Evolutionary conservation across 2,888 invertebrate genomes (phyloP).

Genomic region (Clistopyga incitator): DNA sequence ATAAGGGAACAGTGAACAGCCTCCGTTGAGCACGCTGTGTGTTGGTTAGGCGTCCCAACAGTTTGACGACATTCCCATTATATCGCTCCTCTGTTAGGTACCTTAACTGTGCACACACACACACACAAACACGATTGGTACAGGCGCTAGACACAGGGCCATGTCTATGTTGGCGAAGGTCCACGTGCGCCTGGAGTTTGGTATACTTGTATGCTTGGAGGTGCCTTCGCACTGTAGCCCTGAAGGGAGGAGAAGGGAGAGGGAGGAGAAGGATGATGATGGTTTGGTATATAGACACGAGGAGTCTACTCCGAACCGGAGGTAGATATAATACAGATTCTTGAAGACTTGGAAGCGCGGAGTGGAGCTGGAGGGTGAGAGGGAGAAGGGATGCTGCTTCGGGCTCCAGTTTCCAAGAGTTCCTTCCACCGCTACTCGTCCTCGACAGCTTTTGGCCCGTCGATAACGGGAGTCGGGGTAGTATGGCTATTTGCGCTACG

Average conservation of each 20-base stretch:
- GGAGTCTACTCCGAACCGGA: slow-evolving; percentile 19
- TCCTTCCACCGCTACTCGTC: slow-evolving; percentile 8
- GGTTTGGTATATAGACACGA: slow-evolving; percentile 13
- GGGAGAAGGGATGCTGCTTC: slow-evolving; percentile 27
- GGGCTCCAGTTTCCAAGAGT: slow-evolving; percentile 43
- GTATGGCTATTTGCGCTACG: slow-evolving; percentile 75
- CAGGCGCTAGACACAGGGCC: slow-evolving; percentile 7
- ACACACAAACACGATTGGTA: slow-evolving; percentile 3
- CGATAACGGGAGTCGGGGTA: slow-evolving; percentile 47
- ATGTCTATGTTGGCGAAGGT: slow-evolving; percentile 13
- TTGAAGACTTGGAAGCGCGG: slow-evolving; percentile 47
- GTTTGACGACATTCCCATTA: slow-evolving; percentile 82
- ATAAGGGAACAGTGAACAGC: slow-evolving; percentile 50
- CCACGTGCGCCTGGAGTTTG: slow-evolving; percentile 27
- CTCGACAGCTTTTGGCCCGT: slow-evolving; percentile 40
- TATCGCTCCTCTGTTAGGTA: slow-evolving; percentile 68
- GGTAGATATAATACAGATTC: slow-evolving; percentile 52
- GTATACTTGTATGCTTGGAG: slow-evolving; percentile 11
- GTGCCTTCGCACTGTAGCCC: not conserved
- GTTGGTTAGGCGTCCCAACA: slow-evolving; percentile 81
- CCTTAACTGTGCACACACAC: slow-evolving; percentile 1
- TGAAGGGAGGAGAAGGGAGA: not conserved
- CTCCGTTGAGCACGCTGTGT: slow-evolving; percentile 64
- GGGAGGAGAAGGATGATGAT: slow-evolving; percentile 25
- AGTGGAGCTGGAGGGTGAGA: slow-evolving; percentile 27